These are phyloP conservation scores for Saimiri boliviensis DNA, from an alignment of 2,113 vertebrate genomes.

Conservation along the genomic window DNA sequence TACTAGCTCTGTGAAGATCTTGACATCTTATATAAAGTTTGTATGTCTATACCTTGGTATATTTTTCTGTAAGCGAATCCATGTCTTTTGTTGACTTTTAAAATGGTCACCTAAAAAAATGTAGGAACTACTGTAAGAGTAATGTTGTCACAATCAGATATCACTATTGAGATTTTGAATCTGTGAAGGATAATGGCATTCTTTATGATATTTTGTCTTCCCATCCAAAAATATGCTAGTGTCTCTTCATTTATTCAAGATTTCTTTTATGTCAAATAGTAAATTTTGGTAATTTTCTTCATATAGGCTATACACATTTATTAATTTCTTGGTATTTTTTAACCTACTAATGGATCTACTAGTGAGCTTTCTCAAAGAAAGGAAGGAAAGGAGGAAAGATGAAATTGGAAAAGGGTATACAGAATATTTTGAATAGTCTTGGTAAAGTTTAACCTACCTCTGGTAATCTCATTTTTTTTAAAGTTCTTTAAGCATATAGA, in stretches of 20 bases:
- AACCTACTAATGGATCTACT: neutral
- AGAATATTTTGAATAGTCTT: neutral
- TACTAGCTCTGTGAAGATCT: neutral
- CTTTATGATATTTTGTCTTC: neutral
- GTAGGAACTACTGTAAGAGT: neutral
- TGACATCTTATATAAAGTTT: conserved; percentile 10
- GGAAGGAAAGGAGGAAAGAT: neutral
- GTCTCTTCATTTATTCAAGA: neutral
- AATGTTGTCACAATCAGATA: neutral
- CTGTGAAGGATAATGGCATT: neutral
- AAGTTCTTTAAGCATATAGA: neutral
- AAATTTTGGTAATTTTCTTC: conserved; percentile 30
- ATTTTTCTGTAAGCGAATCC: neutral
- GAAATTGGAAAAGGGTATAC: neutral
- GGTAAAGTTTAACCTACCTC: neutral
- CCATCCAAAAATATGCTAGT: neutral
- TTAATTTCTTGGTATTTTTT: neutral
- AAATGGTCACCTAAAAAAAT: neutral
- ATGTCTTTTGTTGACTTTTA: neutral
- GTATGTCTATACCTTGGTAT: neutral
- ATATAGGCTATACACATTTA: neutral
- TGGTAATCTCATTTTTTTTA: neutral
- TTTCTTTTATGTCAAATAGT: neutral
- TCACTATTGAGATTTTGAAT: neutral
- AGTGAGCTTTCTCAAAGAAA: neutral